Base-by-base conservation (phyloP, 37 sponge, comb jelly and placozoan genomes). In the Bolinopsis microptera region DNA sequence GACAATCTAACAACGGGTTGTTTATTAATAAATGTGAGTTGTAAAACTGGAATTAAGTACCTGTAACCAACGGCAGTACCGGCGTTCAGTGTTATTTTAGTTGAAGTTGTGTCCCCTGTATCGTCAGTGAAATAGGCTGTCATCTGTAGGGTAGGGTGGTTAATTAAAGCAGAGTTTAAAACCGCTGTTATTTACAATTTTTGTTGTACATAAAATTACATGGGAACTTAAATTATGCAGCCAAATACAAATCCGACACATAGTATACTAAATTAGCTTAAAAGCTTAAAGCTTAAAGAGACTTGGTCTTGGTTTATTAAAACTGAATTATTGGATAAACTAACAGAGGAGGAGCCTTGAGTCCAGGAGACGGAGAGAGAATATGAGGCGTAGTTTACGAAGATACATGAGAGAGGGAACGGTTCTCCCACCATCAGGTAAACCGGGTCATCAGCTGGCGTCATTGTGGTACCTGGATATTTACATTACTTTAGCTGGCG, bases 321-420 rank as follows among this genome's bases (percentile, higher is more conserved):
- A n/a, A n/a, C n/a, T n/a, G n/a, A n/a, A n/a, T n/a, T n/a, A n/a
- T n/a, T n/a, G n/a, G n/a, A n/a, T n/a, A n/a, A 48, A 72, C 75
- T n/a, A 23, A 72, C 75, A 8, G 75, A n/a, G 5, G 75, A 72
- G 75, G 75, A 72, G 5, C 75, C 61, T 48, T n/a, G 24, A 1
- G 26, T 39, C 90, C 90, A 86, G 8, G 90, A 39, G 34, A 86
- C 30, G 30, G 90, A 24, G 30, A 86, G 90, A 22, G 24, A 36
- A 38, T 39, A 86, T 5, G 41, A 33, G 9, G 90, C 90, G 8
- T 36, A 18, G 61, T 86, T 86, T 9, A 22, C 18, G 61, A 86
- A 86, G 90, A 48, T 25, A 25, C 90, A 86, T 18, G 13, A 8
- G 8, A 86, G 24, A 0, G 90, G 90, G 48, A 86, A 39, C 2